Conservation (phyloP, 2,888 invertebrate genomes). For the Xylophagus ater region DNA sequence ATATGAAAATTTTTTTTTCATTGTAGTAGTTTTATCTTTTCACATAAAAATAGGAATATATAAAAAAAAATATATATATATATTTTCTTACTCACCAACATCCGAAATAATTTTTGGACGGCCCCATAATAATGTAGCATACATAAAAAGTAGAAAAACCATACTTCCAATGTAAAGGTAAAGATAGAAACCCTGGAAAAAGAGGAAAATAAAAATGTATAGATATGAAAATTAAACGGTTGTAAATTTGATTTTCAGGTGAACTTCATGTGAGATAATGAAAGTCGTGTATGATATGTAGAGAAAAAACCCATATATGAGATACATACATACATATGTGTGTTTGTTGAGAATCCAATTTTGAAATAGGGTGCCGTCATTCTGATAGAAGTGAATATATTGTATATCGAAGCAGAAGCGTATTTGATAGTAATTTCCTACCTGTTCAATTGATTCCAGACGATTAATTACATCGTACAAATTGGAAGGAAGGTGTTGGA, state of each 20-base stretch:
- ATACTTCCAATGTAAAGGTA: conserved; percentile 81
- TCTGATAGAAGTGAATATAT: not conserved
- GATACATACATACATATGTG: conserved; percentile 5
- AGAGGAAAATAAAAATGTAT: no score
- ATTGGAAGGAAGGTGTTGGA: no score
- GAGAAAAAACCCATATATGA: no score
- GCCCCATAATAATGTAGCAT: conserved; percentile 62
- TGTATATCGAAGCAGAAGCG: conserved; percentile 3
- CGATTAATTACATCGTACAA: conserved; percentile 13
- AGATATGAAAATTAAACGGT: no score
- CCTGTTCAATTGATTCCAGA: conserved; percentile 12
- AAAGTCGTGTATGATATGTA: no score
- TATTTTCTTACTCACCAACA: conserved; percentile 41
- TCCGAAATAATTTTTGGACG: conserved; percentile 46
- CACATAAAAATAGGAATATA: no score
- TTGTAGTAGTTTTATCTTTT: no score
- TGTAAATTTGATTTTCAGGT: conserved; percentile 11
- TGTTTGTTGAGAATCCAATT: conserved; percentile 1
- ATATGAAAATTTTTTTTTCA: no score
- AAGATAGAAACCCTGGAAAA: conserved; percentile 65
- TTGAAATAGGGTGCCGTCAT: conserved; percentile 5
- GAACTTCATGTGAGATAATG: not conserved
- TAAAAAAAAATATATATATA: no score
- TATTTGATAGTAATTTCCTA: conserved; percentile 12
- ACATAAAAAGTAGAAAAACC: conserved; percentile 74